Conservation (phyloP, 2,797 vertebrate genomes). For the Melanotaenia trifasciata region DNA sequence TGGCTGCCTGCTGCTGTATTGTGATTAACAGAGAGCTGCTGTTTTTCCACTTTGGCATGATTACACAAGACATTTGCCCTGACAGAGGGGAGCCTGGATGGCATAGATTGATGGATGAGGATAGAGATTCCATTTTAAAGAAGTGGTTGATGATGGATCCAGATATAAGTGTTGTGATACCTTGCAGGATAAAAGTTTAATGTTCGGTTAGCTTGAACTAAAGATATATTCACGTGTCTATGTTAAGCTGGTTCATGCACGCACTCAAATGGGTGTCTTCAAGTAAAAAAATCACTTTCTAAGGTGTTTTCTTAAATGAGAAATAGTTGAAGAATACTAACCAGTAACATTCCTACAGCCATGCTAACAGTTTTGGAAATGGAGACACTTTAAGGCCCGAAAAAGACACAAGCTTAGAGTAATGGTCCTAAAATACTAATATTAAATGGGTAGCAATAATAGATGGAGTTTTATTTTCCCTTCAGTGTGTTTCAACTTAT, state of each 20-base stretch:
- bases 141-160: background rate
- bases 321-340: background rate
- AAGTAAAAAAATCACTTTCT: background rate
- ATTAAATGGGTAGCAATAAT: background rate
- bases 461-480: background rate
- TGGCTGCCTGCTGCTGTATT: constrained; percentile 36
- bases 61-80: constrained; percentile 45
- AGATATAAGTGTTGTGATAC: constrained; percentile 5
- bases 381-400: background rate
- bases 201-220: background rate
- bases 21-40: constrained; percentile 62
- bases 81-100: constrained; percentile 29
- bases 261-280: background rate
- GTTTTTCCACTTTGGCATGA: constrained; percentile 56
- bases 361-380: background rate
- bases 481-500: background rate
- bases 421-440: background rate
- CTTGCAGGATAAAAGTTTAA: background rate
- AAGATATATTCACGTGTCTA: background rate
- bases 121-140: constrained; percentile 29
- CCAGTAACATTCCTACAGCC: background rate
- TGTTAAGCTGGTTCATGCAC: background rate
- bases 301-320: background rate
- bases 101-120: constrained; percentile 51
- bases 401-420: background rate